Evolutionary conservation across 2,888 invertebrate genomes (phyloP).

Genomic region (Allolobophora icterica): DNA sequence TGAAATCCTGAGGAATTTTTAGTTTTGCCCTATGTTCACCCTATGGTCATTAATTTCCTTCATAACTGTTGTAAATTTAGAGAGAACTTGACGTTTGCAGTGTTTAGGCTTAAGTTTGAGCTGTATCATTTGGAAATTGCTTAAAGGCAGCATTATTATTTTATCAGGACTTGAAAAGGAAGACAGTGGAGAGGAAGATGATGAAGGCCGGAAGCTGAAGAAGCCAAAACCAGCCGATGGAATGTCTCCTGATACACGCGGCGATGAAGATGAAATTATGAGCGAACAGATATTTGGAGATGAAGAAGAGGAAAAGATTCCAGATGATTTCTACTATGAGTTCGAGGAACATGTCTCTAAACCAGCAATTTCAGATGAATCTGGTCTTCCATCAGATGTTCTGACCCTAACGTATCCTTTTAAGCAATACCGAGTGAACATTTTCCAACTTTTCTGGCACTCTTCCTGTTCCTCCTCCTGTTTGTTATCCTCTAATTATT

Average conservation of each 20-base stretch:
- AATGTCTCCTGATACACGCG: constrained; percentile 38
- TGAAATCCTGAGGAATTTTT: no score
- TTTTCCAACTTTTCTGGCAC: not conserved
- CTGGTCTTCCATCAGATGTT: constrained; percentile 60
- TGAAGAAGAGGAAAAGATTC: constrained; percentile 52
- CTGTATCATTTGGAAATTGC: not conserved
- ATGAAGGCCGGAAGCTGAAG: constrained; percentile 37
- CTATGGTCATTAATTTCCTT: no score
- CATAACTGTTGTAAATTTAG: not conserved
- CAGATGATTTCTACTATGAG: constrained; percentile 62
- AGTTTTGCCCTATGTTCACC: no score
- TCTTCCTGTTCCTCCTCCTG: not conserved
- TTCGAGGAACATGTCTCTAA: constrained; percentile 52
- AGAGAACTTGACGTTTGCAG: not conserved
- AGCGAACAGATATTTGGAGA: constrained; percentile 46
- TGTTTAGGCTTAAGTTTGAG: not conserved
- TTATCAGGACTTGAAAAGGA: constrained; percentile 21
- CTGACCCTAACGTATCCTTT: constrained; percentile 60
- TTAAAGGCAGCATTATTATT: not conserved
- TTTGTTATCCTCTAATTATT: not conserved
- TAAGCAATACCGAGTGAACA: not conserved
- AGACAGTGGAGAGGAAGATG: constrained; percentile 26
- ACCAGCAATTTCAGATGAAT: constrained; percentile 51
- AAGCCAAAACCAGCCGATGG: constrained; percentile 40
- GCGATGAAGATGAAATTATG: constrained; percentile 46